These are phyloP conservation scores for Otus sunia DNA, from an alignment of 2,113 vertebrate genomes.

Conservation along the genomic window DNA sequence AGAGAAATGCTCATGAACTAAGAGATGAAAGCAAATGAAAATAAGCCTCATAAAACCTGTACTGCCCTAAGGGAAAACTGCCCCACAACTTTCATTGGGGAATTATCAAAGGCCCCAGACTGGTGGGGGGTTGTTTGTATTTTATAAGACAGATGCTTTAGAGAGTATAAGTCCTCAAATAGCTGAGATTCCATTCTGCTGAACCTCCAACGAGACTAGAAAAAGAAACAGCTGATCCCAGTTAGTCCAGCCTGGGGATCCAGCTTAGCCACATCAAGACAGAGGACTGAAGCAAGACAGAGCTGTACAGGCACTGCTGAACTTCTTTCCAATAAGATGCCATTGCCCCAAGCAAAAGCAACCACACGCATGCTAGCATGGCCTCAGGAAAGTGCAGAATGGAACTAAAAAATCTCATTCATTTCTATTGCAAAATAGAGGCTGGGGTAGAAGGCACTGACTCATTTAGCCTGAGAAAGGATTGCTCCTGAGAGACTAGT, in stretches of 20 bases:
- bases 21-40: conserved; percentile 57
- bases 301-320: not conserved
- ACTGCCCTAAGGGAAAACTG: conserved; percentile 28
- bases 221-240: conserved; percentile 60
- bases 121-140: conserved; percentile 45
- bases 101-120: conserved; percentile 48
- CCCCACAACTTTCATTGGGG: conserved; percentile 20
- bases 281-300: not conserved
- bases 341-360: not conserved
- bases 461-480: not conserved
- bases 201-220: not conserved
- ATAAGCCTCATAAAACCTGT: conserved; percentile 32
- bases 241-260: conserved; percentile 24
- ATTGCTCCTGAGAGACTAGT: conserved; percentile 6
- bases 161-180: conserved; percentile 51
- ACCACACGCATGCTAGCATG: fast-evolving
- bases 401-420: not conserved
- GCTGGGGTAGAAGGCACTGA: not conserved
- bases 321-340: not conserved
- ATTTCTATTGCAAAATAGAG: not conserved
- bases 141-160: conserved; percentile 62
- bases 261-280: conserved; percentile 38
- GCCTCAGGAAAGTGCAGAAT: not conserved
- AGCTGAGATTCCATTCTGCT: conserved; percentile 59
- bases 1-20: not conserved